Evolutionary conservation across 2,888 invertebrate genomes (phyloP), one percentile per base, ranked within the genome.

Genomic region (Tipula unca): DNA sequence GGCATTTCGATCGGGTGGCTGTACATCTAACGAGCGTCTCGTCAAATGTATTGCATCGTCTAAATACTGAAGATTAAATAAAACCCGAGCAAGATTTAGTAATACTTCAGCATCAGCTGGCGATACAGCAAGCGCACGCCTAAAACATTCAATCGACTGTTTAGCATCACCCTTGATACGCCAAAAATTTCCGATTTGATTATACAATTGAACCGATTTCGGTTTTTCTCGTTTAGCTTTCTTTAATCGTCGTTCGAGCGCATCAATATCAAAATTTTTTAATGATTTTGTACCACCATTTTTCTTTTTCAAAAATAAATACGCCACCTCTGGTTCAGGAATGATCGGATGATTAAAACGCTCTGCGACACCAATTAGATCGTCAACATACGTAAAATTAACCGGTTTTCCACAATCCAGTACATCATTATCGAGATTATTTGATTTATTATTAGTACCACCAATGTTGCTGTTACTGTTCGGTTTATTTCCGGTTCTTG

Each of bases 161-260:
- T 95, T 93, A 5, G 97, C 96, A 89, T 97, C 95, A 3, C 97
- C 97, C 90, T 96, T 96, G 87, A 97, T 95, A 87, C 97, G 93
- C 96, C 96, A 97, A 90, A 96, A 97, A 91, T 97, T 97, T 1
- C 97, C 97, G 89, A 97, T 96, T 90, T 97, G 96, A 90, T 97
- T 97, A 90, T 96, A 97, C 85, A 97, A 92, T 89, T 96, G 95
- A 29, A 96, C 95, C 85, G 96, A 95, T 89, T 95, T 95, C 86
- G 96, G 96, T 91, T 96, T 96, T 92, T 96, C 96, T 88, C 94
- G 92, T 90, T 96, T 96, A 13, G 95, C 95, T 89, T 95, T 95
- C 89, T 95, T 95, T 86, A 96, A 90, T 86, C 94, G 93, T 89
- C 93, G 93, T 88, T 96, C 96, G 86, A 96, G 90, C 32, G 94